phyloP scores from a whole-genome alignment of 2,797 vertebrate genomes.

The Mycteria americana region DNA sequence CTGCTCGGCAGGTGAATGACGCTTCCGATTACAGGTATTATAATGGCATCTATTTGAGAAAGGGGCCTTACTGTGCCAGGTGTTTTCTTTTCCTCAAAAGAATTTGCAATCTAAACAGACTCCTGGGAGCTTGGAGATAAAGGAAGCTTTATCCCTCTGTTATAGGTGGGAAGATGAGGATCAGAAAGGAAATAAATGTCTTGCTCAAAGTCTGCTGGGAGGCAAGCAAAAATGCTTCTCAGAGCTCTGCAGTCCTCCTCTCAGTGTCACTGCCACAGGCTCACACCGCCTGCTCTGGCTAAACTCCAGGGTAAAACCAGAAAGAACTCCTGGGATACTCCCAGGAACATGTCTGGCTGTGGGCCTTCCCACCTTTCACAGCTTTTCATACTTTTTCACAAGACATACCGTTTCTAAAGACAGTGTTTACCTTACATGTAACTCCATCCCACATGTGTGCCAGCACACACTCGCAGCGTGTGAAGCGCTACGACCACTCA shows the following conservation, averaged over 20 bases:
- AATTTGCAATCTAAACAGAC: neutral
- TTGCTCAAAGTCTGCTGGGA: neutral
- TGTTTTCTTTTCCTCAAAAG: slow-evolving; percentile 14
- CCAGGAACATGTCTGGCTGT: neutral
- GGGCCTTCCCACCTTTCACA: neutral
- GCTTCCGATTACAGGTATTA: neutral
- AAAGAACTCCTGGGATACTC: neutral
- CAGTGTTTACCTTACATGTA: neutral
- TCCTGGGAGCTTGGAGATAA: neutral
- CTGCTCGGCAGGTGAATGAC: neutral
- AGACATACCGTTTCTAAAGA: neutral
- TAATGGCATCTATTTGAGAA: neutral
- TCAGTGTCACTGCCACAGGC: neutral
- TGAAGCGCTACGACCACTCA: neutral
- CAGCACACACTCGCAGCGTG: fast-evolving
- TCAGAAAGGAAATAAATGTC: slow-evolving; percentile 2
- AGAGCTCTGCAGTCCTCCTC: neutral
- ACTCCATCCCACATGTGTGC: neutral
- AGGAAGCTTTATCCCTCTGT: neutral
- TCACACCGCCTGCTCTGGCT: neutral
- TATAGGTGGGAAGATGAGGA: slow-evolving; percentile 1
- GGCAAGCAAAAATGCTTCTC: neutral
- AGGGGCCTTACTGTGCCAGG: neutral
- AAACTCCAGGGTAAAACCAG: neutral
- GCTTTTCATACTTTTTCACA: neutral